Percentiles rank a stretch among this genome's conserved stretches.
Conservation (phyloP, 2,797 vertebrate species). For the Carcharodon carcharias region DNA sequence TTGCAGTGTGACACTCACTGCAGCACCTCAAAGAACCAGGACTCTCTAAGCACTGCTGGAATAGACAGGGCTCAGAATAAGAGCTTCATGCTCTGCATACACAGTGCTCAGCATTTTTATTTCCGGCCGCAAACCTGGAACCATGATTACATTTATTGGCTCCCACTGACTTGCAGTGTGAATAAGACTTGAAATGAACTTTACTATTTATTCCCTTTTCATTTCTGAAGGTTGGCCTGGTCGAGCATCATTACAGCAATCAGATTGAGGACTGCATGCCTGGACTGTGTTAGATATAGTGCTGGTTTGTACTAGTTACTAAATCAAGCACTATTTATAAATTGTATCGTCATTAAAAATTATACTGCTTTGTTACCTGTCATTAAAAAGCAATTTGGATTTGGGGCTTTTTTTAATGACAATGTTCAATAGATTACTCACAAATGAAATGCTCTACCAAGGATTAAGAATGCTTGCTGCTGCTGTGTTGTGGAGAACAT, state of each 20-base stretch:
- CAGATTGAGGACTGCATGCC: neutral
- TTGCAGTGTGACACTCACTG: neutral
- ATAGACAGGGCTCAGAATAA: neutral
- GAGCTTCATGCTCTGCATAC: neutral
- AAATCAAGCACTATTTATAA: neutral
- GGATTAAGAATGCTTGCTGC: neutral
- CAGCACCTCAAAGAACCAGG: neutral
- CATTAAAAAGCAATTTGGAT: neutral
- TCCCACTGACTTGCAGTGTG: neutral
- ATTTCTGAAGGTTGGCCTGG: neutral
- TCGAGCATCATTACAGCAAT: neutral
- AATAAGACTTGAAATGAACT: neutral
- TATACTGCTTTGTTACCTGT: neutral
- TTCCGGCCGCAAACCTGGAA: neutral
- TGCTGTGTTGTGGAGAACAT: neutral
- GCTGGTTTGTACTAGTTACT: neutral
- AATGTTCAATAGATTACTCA: neutral
- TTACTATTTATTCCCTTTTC: neutral
- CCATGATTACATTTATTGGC: neutral
- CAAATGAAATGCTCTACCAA: neutral
- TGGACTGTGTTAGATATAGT: neutral
- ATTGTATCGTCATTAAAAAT: neutral
- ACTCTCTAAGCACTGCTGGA: neutral
- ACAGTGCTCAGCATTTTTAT: neutral
- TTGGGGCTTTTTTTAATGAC: neutral